phyloP scores from a whole-genome alignment of 2,797 vertebrate genomes.

The Clarias pachynema region DNA sequence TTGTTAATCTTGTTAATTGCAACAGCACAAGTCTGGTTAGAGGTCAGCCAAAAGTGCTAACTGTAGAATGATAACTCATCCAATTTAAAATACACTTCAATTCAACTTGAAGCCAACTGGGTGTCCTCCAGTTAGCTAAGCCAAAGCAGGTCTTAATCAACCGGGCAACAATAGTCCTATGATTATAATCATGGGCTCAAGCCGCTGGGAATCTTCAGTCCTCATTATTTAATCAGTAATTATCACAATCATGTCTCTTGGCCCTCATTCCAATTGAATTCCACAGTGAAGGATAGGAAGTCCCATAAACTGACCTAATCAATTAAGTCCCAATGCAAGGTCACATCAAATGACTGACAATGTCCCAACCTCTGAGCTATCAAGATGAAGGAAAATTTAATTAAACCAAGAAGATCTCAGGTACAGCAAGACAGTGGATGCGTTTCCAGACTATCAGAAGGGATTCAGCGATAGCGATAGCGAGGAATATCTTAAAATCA shows the following conservation, averaged over 20 bases:
- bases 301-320: slow-evolving; percentile 63
- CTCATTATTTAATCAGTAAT: slow-evolving; percentile 71
- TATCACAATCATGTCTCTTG: slow-evolving; percentile 69
- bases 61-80: slow-evolving; percentile 46
- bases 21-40: background rate
- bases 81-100: slow-evolving; percentile 29
- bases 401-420: slow-evolving; percentile 56
- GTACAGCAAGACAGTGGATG: slow-evolving; percentile 54
- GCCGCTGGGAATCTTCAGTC: slow-evolving; percentile 52
- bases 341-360: slow-evolving; percentile 65
- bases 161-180: slow-evolving; percentile 52
- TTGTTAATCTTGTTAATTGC: background rate
- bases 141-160: slow-evolving; percentile 67
- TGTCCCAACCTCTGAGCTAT: slow-evolving; percentile 63
- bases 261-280: slow-evolving; percentile 65
- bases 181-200: slow-evolving; percentile 56
- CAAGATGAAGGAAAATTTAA: slow-evolving; percentile 62
- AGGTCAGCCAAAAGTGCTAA: slow-evolving; percentile 40
- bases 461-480: slow-evolving; percentile 14
- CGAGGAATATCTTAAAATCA: slow-evolving; percentile 36
- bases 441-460: slow-evolving; percentile 52
- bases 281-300: slow-evolving; percentile 60
- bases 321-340: slow-evolving; percentile 63
- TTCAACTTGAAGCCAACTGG: slow-evolving; percentile 48
- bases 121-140: slow-evolving; percentile 59